phyloP scores from a whole-genome alignment of 2,797 vertebrate genomes.

The Muscicapa striata region DNA sequence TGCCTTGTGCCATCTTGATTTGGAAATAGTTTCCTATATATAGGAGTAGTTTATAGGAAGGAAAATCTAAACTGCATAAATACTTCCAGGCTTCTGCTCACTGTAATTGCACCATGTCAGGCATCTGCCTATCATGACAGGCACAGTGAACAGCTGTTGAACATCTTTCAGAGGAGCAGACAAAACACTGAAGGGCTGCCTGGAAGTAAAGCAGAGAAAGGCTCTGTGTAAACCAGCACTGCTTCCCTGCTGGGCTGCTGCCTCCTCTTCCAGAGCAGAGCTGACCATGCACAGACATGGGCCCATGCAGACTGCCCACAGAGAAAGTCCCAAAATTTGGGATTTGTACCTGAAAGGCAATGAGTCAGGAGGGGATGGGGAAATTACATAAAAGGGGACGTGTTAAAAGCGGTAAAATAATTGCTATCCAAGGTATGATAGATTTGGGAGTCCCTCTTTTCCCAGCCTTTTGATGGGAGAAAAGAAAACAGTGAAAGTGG shows the following conservation, averaged over 20 bases:
- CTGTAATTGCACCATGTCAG: neutral
- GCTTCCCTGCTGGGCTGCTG: neutral
- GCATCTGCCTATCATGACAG: neutral
- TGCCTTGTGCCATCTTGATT: neutral
- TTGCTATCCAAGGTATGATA: accelerated
- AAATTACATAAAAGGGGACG: neutral
- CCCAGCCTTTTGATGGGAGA: neutral
- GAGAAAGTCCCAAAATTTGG: neutral
- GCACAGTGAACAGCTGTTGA: neutral
- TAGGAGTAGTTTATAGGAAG: neutral
- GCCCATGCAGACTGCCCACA: neutral
- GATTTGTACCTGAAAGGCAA: neutral
- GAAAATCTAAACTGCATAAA: neutral
- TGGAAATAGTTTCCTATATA: neutral
- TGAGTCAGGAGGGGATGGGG: neutral
- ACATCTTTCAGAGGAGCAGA: neutral
- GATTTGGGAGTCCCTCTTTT: neutral
- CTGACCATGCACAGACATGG: neutral
- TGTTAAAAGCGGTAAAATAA: neutral
- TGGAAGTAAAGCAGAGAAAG: neutral
- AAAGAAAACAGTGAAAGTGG: neutral
- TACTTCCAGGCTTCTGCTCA: neutral
- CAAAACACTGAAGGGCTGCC: accelerated
- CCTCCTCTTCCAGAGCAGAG: neutral
- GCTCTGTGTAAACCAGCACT: neutral